Evolutionary conservation across 2,888 invertebrate genomes (phyloP).

Genomic region (Sthenelais limicola): DNA sequence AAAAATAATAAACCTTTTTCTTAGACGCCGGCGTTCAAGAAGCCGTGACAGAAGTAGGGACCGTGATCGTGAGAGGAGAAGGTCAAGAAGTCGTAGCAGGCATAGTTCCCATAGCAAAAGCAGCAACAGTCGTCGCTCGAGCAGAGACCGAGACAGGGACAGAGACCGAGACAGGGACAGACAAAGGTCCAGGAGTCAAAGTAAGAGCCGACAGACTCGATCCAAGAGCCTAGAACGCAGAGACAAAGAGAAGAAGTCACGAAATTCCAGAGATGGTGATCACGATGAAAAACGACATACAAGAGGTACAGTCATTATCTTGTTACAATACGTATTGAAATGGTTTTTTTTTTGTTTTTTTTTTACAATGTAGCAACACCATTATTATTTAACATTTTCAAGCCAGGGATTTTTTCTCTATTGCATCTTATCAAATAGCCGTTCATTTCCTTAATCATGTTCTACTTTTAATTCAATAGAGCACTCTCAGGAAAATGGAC

Average conservation of each 20-base stretch:
- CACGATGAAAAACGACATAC: conserved; percentile 14
- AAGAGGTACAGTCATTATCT: background rate
- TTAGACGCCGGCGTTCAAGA: conserved; percentile 18
- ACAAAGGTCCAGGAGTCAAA: conserved; percentile 6
- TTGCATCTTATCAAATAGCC: no score
- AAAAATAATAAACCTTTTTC: no score
- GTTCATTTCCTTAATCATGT: no score
- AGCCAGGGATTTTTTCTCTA: no score
- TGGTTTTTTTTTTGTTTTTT: no score
- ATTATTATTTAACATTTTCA: no score
- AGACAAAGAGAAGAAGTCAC: conserved; percentile 17
- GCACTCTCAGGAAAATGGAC: no score
- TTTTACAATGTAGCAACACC: no score
- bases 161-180: conserved; percentile 25
- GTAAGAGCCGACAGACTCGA: conserved; percentile 13
- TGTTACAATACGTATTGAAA: background rate
- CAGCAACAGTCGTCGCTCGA: conserved; percentile 25
- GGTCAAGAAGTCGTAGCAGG: conserved; percentile 18
- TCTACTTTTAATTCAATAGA: no score
- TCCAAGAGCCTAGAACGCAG: conserved; percentile 17
- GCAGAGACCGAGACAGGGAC: conserved; percentile 18
- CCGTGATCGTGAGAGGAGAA: background rate
- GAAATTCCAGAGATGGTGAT: conserved; percentile 16
- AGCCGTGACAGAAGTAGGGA: conserved; percentile 16
- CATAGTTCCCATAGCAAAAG: conserved; percentile 27